Percentiles rank a stretch among this genome's conserved stretches.
Evolutionary conservation across 2,113 vertebrate genomes (phyloP).

Genomic region (Sapajus apella): DNA sequence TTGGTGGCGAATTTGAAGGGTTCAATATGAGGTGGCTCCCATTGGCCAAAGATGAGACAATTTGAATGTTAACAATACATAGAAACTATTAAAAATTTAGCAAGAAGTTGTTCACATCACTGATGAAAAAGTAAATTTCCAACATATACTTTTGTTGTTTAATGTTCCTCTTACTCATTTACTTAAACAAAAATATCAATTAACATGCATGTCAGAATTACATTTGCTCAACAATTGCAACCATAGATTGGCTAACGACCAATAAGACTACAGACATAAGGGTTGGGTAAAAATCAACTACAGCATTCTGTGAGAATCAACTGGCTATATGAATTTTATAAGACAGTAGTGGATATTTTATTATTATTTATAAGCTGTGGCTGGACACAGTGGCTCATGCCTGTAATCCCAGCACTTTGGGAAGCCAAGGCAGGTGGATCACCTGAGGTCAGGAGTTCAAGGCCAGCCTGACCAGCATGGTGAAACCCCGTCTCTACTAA

Average conservation of each 20-base stretch:
- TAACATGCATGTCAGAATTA: background rate
- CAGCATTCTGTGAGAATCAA: slow-evolving; percentile 30
- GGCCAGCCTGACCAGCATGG: too few species aligned
- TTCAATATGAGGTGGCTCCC: background rate
- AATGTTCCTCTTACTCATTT: slow-evolving; percentile 9
- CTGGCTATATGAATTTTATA: background rate
- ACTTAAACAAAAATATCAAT: slow-evolving; percentile 14
- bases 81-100: slow-evolving; percentile 24
- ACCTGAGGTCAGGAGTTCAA: too few species aligned
- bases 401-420: too few species aligned
- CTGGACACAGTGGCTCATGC: too few species aligned
- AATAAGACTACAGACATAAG: background rate
- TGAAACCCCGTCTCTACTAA: too few species aligned
- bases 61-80: background rate
- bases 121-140: background rate
- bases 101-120: background rate
- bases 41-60: background rate
- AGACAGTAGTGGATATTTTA: background rate
- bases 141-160: background rate
- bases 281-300: slow-evolving; percentile 2
- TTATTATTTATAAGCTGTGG: background rate
- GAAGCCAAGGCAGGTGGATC: too few species aligned
- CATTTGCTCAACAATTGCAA: background rate
- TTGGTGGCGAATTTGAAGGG: background rate
- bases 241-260: background rate